Evolutionary conservation across 2,113 vertebrate species (phyloP), one percentile per base, ranked within the genome.

Genomic region (Oncorhynchus masou): DNA sequence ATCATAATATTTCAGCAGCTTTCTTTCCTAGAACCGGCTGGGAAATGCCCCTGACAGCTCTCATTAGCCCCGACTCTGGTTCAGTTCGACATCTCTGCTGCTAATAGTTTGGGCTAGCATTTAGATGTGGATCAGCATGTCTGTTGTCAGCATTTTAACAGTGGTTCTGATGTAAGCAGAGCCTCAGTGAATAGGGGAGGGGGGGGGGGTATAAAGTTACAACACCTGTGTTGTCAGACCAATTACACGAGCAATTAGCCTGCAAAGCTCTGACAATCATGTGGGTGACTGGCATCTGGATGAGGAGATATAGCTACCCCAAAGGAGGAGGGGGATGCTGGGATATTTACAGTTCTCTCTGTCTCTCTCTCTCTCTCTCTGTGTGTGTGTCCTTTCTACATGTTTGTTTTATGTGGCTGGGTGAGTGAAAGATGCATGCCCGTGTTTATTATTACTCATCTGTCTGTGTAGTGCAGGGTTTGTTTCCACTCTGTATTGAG

Each of bases 401-500:
- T 0, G 2, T 11, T 45, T 45, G 8, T 45, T 45, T 45, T 45
- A 8, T 45, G 39, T 45, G 39, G 39, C 39, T 2, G 9, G 7
- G 39, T 45, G 39, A 45, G 39, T 34, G 34, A 34, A 34, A 34
- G 34, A 34, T 34, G 6, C 34, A 7, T 0, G 34, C 34, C 34
- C 8, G 34, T 34, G 34, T 34, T 34, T 34, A 34, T 80, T 45
- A 45, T 31, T 59, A 15, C 2, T 71, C 34, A 51, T 71, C 79
- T 60, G 76, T 54, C 25, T 66, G 25, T 16, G 39, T 45, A 25
- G 74, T 71, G 59, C 19, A 20, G 9, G 77, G 72, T 84, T 88
- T 89, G 83, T 89, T 85, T 87, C 77, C 73, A 75, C 74, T 78
- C 83, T 82, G 76, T 68, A 57, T 75, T 12, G 49, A 57, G 73